These are phyloP conservation scores for Hirtodrosophila alboralis DNA, from an alignment of 2,888 invertebrate species.

Conservation along the genomic window DNA sequence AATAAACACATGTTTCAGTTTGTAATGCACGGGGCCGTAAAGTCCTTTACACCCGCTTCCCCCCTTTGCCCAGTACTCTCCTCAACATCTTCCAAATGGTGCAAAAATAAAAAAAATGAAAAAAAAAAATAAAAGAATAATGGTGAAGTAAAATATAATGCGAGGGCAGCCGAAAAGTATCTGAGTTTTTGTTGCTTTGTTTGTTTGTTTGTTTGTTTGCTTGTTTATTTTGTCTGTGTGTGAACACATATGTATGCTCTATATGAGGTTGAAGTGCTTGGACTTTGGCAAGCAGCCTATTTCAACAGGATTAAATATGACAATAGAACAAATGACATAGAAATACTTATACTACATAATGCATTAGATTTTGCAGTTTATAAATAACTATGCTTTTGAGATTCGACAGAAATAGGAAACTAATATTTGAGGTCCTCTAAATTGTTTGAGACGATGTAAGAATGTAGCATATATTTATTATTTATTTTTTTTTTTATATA, in stretches of 20 bases:
- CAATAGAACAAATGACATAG: constrained; percentile 15
- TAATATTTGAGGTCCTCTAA: too few species aligned
- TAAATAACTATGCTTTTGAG: not conserved
- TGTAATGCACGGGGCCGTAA: constrained; percentile 76
- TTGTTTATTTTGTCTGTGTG: constrained; percentile 22
- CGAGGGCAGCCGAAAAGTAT: constrained; percentile 67
- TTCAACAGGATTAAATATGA: constrained; percentile 29
- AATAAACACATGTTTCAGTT: constrained; percentile 81
- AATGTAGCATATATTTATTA: too few species aligned
- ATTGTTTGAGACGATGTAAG: too few species aligned
- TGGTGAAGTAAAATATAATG: constrained; percentile 42
- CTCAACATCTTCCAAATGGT: constrained; percentile 50
- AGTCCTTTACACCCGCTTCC: constrained; percentile 43
- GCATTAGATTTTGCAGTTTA: constrained; percentile 1
- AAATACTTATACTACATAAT: not conserved
- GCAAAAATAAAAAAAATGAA: constrained; percentile 36
- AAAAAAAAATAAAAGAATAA: constrained; percentile 16
- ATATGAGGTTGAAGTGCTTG: constrained; percentile 12
- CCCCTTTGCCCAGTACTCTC: constrained; percentile 6
- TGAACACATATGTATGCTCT: constrained; percentile 68
- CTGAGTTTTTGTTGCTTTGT: constrained; percentile 45
- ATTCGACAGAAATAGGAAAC: too few species aligned
- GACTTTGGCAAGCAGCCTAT: constrained; percentile 4
- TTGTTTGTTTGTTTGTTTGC: constrained; percentile 36
- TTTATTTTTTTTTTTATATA: too few species aligned